A percentile compares a stretch with the other conserved stretches of the same genome.
Conservation (phyloP, 2,888 invertebrate genomes). For the Thera obeliscata region DNA sequence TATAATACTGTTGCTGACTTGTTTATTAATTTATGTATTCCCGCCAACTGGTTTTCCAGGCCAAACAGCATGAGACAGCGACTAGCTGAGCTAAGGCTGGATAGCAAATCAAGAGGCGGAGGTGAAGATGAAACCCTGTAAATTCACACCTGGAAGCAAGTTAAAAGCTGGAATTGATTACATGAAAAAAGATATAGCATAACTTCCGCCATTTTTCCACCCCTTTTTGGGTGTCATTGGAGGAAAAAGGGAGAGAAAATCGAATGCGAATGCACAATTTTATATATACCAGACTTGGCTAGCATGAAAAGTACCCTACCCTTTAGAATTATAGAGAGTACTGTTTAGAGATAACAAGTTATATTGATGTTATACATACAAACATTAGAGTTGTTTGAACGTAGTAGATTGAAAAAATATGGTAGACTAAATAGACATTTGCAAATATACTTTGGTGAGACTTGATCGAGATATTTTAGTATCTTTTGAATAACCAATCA, state of each 20-base stretch:
- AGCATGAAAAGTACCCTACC: not conserved
- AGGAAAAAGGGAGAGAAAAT: conserved; percentile 7
- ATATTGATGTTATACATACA: conserved; percentile 12
- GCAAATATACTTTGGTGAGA: too few relatives aligned
- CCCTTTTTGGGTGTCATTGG: not conserved
- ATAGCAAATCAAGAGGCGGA: conserved; percentile 75
- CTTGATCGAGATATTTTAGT: too few relatives aligned
- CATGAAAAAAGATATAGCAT: too few relatives aligned
- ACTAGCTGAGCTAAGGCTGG: conserved; percentile 72
- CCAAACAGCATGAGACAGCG: conserved; percentile 77
- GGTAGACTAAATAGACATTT: not conserved
- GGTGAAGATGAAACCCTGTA: conserved; percentile 71
- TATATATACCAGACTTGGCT: conserved; percentile 9
- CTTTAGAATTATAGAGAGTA: not conserved
- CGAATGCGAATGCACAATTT: conserved; percentile 36
- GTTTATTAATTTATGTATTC: conserved; percentile 15
- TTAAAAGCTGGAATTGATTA: too few relatives aligned
- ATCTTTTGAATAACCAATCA: too few relatives aligned
- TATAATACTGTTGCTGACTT: not conserved
- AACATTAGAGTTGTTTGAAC: conserved; percentile 3
- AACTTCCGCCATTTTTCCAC: too few relatives aligned
- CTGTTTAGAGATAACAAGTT: conserved; percentile 2
- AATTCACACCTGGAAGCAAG: conserved; percentile 21
- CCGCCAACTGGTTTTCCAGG: conserved; percentile 48
- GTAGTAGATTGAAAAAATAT: not conserved